Base-by-base conservation (phyloP, 2,888 invertebrate species). In the Plebejus argus region DNA sequence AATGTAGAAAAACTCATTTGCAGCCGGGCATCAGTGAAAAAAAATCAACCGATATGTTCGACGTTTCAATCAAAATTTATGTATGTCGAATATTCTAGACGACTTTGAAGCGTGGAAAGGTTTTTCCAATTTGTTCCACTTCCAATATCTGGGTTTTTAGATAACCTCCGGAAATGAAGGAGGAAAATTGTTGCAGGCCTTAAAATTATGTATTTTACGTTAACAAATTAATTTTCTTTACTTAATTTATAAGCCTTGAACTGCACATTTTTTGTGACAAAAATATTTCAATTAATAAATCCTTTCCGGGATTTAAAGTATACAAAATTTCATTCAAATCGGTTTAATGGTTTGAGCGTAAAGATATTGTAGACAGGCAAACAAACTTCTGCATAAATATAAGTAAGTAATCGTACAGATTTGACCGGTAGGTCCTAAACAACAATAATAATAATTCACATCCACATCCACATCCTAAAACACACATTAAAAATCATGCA, bases 51-150 rank as follows among this genome's bases (percentile, higher is more conserved):
- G 71, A 71, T 71, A 71, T 39, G 71, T 71, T 71, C 39, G 71
- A 35, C 71, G 71, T 71, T 71, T 39, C 71, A 71, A 71, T 71
- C 71, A 71, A 71, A 71, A 35, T 71, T 71, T 71, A 66, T 66
- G 66, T 66, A 28, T 33, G 28, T 33, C 66, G 28, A 66, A 66
- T 66, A 66, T 66, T 66, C 66, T 66, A 15, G 28, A 66, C 66
- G 66, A 66, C 66, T 66, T 20, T 18, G 66, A 28, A 66, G 28
- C 33, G 66, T 28, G 28, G 66, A 61, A 61, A 66, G 18, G 66
- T 66, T 66, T 66, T 66, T 66, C 66, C 66, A 66, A 66, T 66
- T 66, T 28, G 66, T 66, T 28, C 66, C 66, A 66, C 28, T 66
- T 6, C 15, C 66, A 66, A 33, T 66, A 66, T 66, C 15, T 28